Percentiles rank a stretch among this genome's conserved stretches.
phyloP scores from a whole-genome alignment of 2,797 vertebrate species.

The Trachops cirrhosus region DNA sequence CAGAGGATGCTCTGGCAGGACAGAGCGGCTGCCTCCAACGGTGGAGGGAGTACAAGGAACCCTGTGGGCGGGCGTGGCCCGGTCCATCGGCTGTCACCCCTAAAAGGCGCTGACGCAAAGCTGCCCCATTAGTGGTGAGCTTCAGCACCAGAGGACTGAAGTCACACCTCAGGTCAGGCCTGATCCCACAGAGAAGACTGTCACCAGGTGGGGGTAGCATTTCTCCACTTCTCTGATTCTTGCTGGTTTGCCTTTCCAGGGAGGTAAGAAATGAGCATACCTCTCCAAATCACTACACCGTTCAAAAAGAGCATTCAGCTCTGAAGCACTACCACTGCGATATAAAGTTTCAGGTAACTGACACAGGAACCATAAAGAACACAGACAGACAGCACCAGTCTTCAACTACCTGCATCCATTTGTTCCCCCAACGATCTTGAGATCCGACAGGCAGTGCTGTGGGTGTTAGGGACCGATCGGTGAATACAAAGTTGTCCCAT shows the following conservation, averaged over 20 bases:
- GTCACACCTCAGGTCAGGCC: not conserved
- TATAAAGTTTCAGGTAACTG: not conserved
- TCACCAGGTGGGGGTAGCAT: constrained; percentile 4
- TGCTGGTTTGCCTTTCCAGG: not conserved
- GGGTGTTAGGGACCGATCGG: not conserved
- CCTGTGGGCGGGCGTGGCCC: too few species aligned
- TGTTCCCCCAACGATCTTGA: not conserved
- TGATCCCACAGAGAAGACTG: not conserved
- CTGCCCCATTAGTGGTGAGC: not conserved
- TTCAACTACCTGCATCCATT: not conserved
- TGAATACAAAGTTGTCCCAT: not conserved
- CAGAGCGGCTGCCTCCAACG: not conserved
- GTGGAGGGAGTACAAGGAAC: not conserved
- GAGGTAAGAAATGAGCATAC: not conserved
- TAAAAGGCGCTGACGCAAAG: not conserved
- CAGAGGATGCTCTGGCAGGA: not conserved
- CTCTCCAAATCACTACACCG: not conserved
- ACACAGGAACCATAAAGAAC: not conserved
- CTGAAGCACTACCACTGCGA: not conserved
- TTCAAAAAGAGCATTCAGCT: not conserved
- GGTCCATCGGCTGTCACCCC: not conserved
- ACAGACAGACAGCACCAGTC: not conserved
- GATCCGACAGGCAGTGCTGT: not conserved
- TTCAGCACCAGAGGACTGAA: not conserved
- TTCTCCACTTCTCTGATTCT: constrained; percentile 11